Evolutionary conservation across 1,140 invertebrate species (phyloP).

Genomic region (Atta texana): DNA sequence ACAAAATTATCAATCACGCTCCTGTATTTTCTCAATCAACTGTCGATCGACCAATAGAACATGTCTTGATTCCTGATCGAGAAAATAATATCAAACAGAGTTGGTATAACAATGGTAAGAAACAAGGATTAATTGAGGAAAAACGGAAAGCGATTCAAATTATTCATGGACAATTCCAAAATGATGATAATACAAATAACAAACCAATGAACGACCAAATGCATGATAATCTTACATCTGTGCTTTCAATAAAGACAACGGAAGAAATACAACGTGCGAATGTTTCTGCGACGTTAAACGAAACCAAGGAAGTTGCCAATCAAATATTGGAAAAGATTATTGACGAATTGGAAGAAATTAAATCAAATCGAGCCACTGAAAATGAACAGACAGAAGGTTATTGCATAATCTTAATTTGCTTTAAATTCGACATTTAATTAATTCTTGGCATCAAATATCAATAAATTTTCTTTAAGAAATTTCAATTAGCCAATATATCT

Average conservation of each 20-base stretch:
- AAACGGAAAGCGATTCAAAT: background rate
- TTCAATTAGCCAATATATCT: background rate
- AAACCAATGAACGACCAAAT: background rate
- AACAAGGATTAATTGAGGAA: background rate
- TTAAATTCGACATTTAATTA: background rate
- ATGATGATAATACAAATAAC: background rate
- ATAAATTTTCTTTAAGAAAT: background rate
- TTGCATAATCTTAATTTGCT: background rate
- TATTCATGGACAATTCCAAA: background rate
- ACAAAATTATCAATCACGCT: background rate
- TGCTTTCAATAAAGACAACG: background rate
- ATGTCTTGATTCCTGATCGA: slow-evolving; percentile 35
- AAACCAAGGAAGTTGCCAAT: slow-evolving; percentile 77
- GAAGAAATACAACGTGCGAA: slow-evolving; percentile 46
- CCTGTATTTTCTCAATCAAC: background rate
- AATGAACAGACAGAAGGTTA: slow-evolving; percentile 68
- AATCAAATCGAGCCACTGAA: slow-evolving; percentile 33
- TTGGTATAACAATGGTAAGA: background rate
- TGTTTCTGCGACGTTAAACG: slow-evolving; percentile 48
- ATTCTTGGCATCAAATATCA: background rate
- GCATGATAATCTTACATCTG: background rate
- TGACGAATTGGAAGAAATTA: slow-evolving; percentile 77
- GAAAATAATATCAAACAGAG: background rate
- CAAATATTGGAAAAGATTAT: slow-evolving; percentile 77
- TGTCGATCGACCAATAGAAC: slow-evolving; percentile 30